These are phyloP conservation scores for Pachycephala philippinensis DNA, from an alignment of 2,113 vertebrate species.

Conservation along the genomic window DNA sequence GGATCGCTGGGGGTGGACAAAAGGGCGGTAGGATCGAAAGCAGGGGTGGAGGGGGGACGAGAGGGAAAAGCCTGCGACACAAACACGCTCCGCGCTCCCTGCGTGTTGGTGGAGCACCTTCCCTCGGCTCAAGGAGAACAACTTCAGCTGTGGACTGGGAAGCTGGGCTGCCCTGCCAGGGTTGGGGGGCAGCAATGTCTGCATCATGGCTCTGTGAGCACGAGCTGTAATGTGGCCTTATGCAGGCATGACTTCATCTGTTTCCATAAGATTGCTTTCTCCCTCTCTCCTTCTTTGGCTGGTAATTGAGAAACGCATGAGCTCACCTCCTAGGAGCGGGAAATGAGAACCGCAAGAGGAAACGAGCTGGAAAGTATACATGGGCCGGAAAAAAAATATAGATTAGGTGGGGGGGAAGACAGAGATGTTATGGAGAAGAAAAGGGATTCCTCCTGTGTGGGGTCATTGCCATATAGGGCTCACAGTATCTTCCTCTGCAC, in stretches of 20 bases:
- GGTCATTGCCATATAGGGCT: not conserved
- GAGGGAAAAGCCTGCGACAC: not conserved
- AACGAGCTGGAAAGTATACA: conserved; percentile 65
- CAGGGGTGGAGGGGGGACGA: not conserved
- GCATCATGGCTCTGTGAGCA: not conserved
- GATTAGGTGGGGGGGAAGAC: conserved; percentile 7
- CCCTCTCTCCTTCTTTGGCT: conserved; percentile 55
- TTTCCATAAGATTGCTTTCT: conserved; percentile 66
- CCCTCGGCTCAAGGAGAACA: not conserved
- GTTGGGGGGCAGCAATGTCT: not conserved
- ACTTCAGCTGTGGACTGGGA: not conserved
- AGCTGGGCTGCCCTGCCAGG: not conserved
- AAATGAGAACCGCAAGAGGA: conserved; percentile 66
- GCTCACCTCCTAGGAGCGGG: conserved; percentile 68
- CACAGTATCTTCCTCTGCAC: not conserved
- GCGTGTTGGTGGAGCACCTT: not conserved
- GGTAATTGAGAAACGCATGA: conserved; percentile 68
- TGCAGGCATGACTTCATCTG: conserved; percentile 66
- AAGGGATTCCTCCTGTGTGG: not conserved
- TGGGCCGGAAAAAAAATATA: conserved; percentile 28
- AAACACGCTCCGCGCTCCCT: not conserved
- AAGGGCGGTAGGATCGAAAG: not conserved
- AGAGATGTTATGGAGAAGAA: conserved; percentile 20
- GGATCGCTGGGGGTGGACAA: not conserved
- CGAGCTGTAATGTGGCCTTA: conserved; percentile 20